Evolutionary conservation across 2,888 invertebrate species (phyloP), one percentile per base, ranked within the genome.

Genomic region (Junonia oenone): DNA sequence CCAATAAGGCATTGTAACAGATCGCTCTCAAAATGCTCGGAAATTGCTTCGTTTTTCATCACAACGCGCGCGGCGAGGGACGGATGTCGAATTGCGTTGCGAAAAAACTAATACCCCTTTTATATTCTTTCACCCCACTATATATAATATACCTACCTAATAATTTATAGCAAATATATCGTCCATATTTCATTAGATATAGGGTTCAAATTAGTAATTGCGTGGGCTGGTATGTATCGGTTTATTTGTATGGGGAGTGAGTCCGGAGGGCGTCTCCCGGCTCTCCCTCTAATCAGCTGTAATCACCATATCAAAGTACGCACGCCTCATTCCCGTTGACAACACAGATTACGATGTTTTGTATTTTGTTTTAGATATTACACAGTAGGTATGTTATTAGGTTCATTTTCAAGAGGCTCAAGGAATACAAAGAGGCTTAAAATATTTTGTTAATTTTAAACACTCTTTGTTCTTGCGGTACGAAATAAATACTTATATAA

Each of bases 281-380:
- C 72, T 73, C 83, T 69, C 80, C 79, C 84, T 83, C 87, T 90
- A 90, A 90, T 90, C 90, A 90, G 84, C 77, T 84, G 83, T 90
- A 89, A 90, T 90, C 90, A 90, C 86, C 90, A 90, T 90, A 90
- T 90, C 90, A 90, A 90, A 90, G 88, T 86, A 84, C 86, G 84
- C 79, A 83, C 82, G 80, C 83, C 79, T 82, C 84, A 84, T 87
- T 85, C 80, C 78, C 76, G 81, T 75, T 82, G 86, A 87, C 88
- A 88, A 87, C 86, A 83, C 81, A 83, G 81, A 86, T 88, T 86
- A 88, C 71, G 71, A 55, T 61, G 60, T 68, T 62, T 64, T 64
- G 55, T 60, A 63, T 64, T 50, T 65, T 67, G 63, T 67, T 65
- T 43, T 46, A 53, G 45, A 37, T 45, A 49, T 57, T 22, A 14